phyloP scores from a whole-genome alignment of 30 jellyfish, hydroid and myxozoan species.

The Aurelia coerulea region DNA sequence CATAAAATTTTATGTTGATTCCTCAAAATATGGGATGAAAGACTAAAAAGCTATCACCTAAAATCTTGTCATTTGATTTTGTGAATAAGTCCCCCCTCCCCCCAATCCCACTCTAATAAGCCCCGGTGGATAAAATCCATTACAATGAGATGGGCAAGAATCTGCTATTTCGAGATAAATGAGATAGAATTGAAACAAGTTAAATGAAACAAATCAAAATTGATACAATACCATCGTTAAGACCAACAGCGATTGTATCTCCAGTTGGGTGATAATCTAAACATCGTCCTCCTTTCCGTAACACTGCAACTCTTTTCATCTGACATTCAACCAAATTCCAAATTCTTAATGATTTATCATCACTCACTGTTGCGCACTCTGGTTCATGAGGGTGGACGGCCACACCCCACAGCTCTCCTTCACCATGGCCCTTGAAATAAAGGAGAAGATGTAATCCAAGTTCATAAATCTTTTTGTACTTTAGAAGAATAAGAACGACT shows the following conservation, averaged over 20 bases:
- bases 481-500: too few relatives aligned
- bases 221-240: conserved; percentile 44
- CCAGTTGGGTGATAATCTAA: conserved; percentile 94
- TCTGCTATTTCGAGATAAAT: too few relatives aligned
- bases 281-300: conserved; percentile 95
- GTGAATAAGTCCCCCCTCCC: too few relatives aligned
- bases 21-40: too few relatives aligned
- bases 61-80: too few relatives aligned
- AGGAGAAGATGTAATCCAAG: neutral
- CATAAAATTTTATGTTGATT: too few relatives aligned
- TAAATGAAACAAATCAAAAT: too few relatives aligned
- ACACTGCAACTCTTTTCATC: conserved; percentile 86
- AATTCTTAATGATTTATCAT: conserved; percentile 86
- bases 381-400: conserved; percentile 93
- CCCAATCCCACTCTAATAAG: too few relatives aligned
- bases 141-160: too few relatives aligned
- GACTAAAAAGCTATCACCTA: too few relatives aligned
- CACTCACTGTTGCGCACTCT: conserved; percentile 98
- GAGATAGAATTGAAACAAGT: too few relatives aligned
- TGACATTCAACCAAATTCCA: conserved; percentile 80
- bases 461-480: neutral
- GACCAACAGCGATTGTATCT: conserved; percentile 94
- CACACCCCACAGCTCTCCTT: conserved; percentile 98
- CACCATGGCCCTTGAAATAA: conserved; percentile 90
- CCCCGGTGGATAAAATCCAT: too few relatives aligned